Evolutionary conservation across 2,113 vertebrate species (phyloP), one percentile per base, ranked within the genome.

Genomic region (Myiagra hebetior): DNA sequence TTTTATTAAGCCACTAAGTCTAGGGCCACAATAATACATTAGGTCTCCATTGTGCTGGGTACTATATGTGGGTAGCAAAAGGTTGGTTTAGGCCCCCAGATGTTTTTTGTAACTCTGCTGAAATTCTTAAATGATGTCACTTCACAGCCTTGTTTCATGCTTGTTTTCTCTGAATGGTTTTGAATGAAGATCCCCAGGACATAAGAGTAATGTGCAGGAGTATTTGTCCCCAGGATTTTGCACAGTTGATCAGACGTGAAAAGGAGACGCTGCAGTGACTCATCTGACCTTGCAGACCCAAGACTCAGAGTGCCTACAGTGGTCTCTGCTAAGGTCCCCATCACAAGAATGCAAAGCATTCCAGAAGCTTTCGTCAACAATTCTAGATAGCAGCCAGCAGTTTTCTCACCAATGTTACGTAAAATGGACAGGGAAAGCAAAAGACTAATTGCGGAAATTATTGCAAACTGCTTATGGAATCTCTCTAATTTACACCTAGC

Each of bases 311-410:
- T 60, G 89, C 67, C 1, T 11, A n/a, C 65, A 65, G 53, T 27
- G 70, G 46, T 19, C 75, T 87, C 67, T 91, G 14, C 78, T 89
- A 42, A 82, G 83, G 70, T 83, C 91, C 72, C 64, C 46, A 30
- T 62, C 82, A 37, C 53, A 83, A 12, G 87, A 95, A 93, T 90
- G 79, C 82, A 82, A 91, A 94, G 82, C 63, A 80, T 94, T 93
- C 85, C 88, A 73, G 68, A 93, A 91, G 56, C 4, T 63, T 81
- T 92, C 10, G 0, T 37, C 76, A 84, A 72, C 74, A 72, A 35
- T 68, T 84, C 69, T 30, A 84, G 88, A 68, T 22, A 67, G 76
- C 27, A n/a, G 68, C 76, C 31, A 69, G 88, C 53, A 26, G 39
- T 59, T 97, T 92, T 92, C 72, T 91, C 21, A 18, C 42, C 47